Evolutionary conservation across 2,888 invertebrate species (phyloP).

Genomic region (Epinotia demarniana): DNA sequence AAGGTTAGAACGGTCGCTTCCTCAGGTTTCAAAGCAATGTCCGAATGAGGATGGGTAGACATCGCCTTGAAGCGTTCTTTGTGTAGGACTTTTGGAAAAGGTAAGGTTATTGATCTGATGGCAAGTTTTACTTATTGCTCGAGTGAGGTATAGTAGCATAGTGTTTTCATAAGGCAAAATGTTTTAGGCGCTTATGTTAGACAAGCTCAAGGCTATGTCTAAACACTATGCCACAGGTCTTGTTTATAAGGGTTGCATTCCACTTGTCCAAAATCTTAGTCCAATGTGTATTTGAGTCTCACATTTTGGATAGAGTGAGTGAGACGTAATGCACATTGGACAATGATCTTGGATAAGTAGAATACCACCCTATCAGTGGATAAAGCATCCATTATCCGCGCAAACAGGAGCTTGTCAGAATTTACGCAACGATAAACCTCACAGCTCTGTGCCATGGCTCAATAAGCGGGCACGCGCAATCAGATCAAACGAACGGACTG

Average conservation of each 20-base stretch:
- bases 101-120: not conserved
- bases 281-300: too few species aligned
- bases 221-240: not conserved
- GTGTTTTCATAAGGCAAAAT: not conserved
- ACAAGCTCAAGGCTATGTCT: not conserved
- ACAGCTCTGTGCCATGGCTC: not conserved
- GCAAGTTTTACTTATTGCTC: not conserved
- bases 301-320: too few species aligned
- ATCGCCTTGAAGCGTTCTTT: slow-evolving; percentile 27
- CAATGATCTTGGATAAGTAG: too few species aligned
- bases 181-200: slow-evolving; percentile 6
- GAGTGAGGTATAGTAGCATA: not conserved
- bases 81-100: not conserved
- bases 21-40: slow-evolving; percentile 49
- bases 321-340: too few species aligned
- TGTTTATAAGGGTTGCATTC: not conserved
- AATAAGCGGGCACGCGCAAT: not conserved
- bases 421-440: too few species aligned
- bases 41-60: slow-evolving; percentile 16
- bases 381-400: not conserved
- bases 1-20: slow-evolving; percentile 63
- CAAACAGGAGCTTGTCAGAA: not conserved
- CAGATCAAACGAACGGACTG: slow-evolving; percentile 14
- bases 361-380: not conserved
- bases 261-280: too few species aligned